Base-by-base conservation (phyloP, 2,888 invertebrate genomes). In the Aelia acuminata region DNA sequence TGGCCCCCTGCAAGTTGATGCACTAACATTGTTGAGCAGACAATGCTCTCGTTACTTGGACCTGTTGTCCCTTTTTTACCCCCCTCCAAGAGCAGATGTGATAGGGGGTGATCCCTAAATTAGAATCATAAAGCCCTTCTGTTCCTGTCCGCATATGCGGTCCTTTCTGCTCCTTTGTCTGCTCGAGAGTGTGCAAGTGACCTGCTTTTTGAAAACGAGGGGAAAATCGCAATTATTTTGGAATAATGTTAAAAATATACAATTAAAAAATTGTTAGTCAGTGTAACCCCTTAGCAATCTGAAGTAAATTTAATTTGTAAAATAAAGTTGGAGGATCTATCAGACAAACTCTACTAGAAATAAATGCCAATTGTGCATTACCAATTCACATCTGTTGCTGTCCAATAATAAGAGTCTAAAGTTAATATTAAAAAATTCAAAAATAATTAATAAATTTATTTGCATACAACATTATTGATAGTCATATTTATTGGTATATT, bases 31-130 rank as follows among this genome's bases (percentile, higher is more conserved):
- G 87, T 87, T 35, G 20, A 22, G 26, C 75, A 87, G 47, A 88
- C 88, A 88, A 88, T 80, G 43, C 49, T 48, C 88, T 88, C 49
- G 84, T 88, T 80, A 88, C 84, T 84, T 26, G 88, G 88, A 88
- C 88, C 88, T 88, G 88, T 88, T 87, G 87, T 87, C 48, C 43
- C 49, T 53, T 87, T 87, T 85, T 85, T 53, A 39, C 49, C 57
- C 53, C 85, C 85, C 85, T 20, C 85, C 49, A 35, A 22, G 39
- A 57, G 85, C 85, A 85, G 85, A 85, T 85, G 85, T 85, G 85
- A 80, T 80, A 53, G 85, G 85, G 85, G 85, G 85, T 85, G 85
- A 85, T 85, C 85, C 85, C 85, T 85, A 85, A 57, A 85, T 85
- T 85, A 85, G 85, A 85, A 85, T 85, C 85, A 85, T 85, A 85